These are phyloP conservation scores for Synergus gifuensis DNA, from an alignment of 2,888 invertebrate species.

Conservation along the genomic window DNA sequence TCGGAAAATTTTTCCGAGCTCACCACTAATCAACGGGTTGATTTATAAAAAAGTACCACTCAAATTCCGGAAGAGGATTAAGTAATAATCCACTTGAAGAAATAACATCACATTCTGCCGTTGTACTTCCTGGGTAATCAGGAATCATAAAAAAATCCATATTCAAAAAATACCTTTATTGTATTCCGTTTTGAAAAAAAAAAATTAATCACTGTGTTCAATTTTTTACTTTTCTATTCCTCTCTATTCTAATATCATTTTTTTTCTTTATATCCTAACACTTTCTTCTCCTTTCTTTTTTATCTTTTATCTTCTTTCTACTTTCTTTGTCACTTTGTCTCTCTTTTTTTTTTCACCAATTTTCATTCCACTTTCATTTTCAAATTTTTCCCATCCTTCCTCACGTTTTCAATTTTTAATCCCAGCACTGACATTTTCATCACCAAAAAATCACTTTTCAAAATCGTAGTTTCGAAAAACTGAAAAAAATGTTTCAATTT, in stretches of 20 bases:
- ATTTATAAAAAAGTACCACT: constrained; percentile 12
- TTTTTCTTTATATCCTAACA: background rate
- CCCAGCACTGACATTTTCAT: background rate
- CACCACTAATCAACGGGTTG: constrained; percentile 31
- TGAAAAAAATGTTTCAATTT: too few relatives aligned
- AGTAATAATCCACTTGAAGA: constrained; percentile 28
- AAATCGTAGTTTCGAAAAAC: too few relatives aligned
- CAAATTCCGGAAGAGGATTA: constrained; percentile 35
- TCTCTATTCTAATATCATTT: background rate
- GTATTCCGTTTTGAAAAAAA: too few relatives aligned
- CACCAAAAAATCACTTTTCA: background rate
- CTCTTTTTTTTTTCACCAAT: background rate
- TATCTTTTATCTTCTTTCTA: background rate
- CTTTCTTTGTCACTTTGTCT: background rate
- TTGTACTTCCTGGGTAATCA: constrained; percentile 40
- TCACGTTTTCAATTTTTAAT: background rate
- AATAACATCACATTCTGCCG: constrained; percentile 42
- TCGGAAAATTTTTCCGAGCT: background rate
- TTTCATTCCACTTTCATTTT: background rate
- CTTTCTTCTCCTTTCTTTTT: background rate
- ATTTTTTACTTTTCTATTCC: background rate
- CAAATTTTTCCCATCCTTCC: background rate
- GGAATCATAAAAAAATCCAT: constrained; percentile 38
- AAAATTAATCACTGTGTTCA: too few relatives aligned
- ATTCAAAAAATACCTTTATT: background rate